Base-by-base conservation (phyloP, 2,888 invertebrate genomes). In the Melanostoma mellinum region DNA sequence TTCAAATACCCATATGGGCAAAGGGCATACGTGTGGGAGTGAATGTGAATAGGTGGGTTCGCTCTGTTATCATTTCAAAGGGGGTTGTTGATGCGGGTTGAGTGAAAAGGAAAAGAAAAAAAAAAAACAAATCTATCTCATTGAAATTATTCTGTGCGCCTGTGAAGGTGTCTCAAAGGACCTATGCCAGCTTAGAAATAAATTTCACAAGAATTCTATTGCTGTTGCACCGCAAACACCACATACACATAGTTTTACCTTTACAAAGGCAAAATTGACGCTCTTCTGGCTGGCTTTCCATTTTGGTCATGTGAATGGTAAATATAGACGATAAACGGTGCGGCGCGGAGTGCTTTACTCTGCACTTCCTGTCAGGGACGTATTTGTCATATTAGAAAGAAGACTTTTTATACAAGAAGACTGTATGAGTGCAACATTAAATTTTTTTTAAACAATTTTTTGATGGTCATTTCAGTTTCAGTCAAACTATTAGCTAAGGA, bases 161-260 rank as follows among this genome's bases (percentile, higher is more conserved):
- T 6, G 58, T 44, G 74, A 84, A 75, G 69, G 82, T 84, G 82
- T 74, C 84, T 84, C 84, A 84, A 79, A 84, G 79, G 84, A 71
- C 65, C 48, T 42, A 46, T 69, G 52, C 69, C 78, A 74, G 74
- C 79, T 79, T 74, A 67, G 69, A 63, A 61, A 74, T 71, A 69
- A 77, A 74, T 78, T 78, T 60, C 72, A 35, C 60, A 78, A 68
- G 65, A 69, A 77, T 74, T 84, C 48, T 56, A 32, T 61, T 73
- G 53, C 53, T 52, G 71, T 35, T 63, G 68, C 74, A 71, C 75
- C 38, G 20, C 33, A 20, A 20, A 44, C 52, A 32, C 8, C 67
- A 42, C 36, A 53, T 33, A 40, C 30, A 46, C 36, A 4, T 5
- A 10, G 8, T 63, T 63, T 50, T 48, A 71, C 36, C 30, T 0